These are phyloP conservation scores for Fragum sueziense DNA, from an alignment of 2,888 invertebrate genomes.

Conservation along the genomic window DNA sequence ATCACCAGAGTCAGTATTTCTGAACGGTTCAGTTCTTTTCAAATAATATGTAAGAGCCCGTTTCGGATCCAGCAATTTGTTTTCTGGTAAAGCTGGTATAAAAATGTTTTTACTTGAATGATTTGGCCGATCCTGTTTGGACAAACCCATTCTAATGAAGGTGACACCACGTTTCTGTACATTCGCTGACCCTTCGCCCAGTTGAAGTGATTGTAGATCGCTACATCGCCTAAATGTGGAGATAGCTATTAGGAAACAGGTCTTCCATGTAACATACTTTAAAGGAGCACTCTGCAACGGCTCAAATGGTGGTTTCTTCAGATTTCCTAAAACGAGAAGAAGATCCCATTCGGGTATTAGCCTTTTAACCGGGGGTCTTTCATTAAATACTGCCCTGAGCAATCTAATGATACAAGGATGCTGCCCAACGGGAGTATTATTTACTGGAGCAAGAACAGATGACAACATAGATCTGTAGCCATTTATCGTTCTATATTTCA, in stretches of 20 bases:
- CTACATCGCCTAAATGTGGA: constrained; percentile 43
- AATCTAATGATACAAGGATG: constrained; percentile 34
- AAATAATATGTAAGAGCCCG: constrained; percentile 27
- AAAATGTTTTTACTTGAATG: constrained; percentile 35
- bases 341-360: constrained; percentile 48
- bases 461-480: constrained; percentile 36
- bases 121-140: constrained; percentile 40
- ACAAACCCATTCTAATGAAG: constrained; percentile 34
- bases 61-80: constrained; percentile 40
- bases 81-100: constrained; percentile 20
- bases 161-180: constrained; percentile 41
- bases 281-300: constrained; percentile 27
- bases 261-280: constrained; percentile 34
- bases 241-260: constrained; percentile 33
- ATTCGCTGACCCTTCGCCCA: constrained; percentile 29
- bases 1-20: no score
- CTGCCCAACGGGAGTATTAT: constrained; percentile 28
- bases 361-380: constrained; percentile 36
- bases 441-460: constrained; percentile 22
- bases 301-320: constrained; percentile 36
- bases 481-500: constrained; percentile 25
- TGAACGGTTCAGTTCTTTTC: constrained; percentile 41
- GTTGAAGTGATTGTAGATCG: constrained; percentile 26
- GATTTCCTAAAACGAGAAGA: constrained; percentile 29
- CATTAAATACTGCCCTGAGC: constrained; percentile 41